Conservation (phyloP, 2,888 invertebrate species). For the Drosophila quinaria region DNA sequence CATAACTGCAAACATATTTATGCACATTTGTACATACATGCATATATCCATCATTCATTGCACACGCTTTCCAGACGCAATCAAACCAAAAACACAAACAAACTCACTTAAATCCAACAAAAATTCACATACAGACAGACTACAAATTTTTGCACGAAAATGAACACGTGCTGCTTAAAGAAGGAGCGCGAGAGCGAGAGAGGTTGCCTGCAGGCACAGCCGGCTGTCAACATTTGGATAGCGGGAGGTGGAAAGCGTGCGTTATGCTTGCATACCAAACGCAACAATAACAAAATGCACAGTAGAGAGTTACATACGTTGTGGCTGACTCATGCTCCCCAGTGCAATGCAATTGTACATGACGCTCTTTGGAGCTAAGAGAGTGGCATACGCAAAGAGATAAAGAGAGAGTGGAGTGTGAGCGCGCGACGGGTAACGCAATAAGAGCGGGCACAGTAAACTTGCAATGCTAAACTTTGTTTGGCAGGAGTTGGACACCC, state of each 20-base stretch:
- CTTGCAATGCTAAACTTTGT: constrained; percentile 48
- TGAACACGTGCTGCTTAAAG: constrained; percentile 73
- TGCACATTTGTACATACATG: no score
- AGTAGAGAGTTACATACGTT: constrained; percentile 35
- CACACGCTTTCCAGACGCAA: constrained; percentile 14
- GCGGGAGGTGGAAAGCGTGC: constrained; percentile 22
- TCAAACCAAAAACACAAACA: constrained; percentile 21
- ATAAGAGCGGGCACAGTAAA: constrained; percentile 52
- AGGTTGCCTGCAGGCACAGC: constrained; percentile 57
- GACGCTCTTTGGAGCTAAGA: constrained; percentile 59
- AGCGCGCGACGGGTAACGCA: constrained; percentile 11
- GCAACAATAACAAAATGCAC: constrained; percentile 67
- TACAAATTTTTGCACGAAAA: constrained; percentile 76
- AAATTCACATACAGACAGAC: constrained; percentile 25
- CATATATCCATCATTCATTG: constrained; percentile 6
- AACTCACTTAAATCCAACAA: constrained; percentile 14
- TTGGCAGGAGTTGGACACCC: constrained; percentile 47
- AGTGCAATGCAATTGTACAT: constrained; percentile 43
- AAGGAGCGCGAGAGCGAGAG: constrained; percentile 46
- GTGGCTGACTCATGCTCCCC: constrained; percentile 57
- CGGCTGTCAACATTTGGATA: constrained; percentile 38
- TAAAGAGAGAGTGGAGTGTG: constrained; percentile 29
- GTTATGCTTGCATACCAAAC: constrained; percentile 63
- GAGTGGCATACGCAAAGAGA: constrained; percentile 22
- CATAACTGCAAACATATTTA: no score